Evolutionary conservation across 2,113 vertebrate genomes (phyloP).

Genomic region (Sylvilagus bachmani): DNA sequence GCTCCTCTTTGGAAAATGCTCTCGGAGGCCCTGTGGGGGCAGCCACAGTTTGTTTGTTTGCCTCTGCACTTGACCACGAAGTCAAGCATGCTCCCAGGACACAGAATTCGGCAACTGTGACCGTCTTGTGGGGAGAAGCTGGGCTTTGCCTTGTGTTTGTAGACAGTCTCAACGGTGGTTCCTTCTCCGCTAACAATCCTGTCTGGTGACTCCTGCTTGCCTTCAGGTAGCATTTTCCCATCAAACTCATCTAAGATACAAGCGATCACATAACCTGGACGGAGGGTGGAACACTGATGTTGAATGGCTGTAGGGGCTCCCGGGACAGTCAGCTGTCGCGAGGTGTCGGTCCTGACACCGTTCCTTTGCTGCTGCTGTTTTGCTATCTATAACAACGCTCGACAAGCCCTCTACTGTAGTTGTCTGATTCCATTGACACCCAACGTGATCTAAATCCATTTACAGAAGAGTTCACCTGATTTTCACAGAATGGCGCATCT

Average conservation of each 20-base stretch:
- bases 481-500: not conserved
- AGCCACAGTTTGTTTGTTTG: slow-evolving; percentile 64
- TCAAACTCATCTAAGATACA: not conserved
- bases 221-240: not conserved
- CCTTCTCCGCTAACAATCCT: not conserved
- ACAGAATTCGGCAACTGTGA: slow-evolving; percentile 45
- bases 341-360: not conserved
- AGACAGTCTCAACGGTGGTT: not conserved
- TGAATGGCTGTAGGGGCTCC: not conserved
- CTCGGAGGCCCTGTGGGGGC: slow-evolving; percentile 77
- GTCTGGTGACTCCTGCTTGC: not conserved
- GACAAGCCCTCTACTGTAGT: not conserved
- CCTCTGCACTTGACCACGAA: slow-evolving; percentile 36
- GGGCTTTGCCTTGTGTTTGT: not conserved
- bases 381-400: not conserved
- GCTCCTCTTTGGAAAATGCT: slow-evolving; percentile 71
- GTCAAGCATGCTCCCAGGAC: slow-evolving; percentile 21
- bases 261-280: not conserved
- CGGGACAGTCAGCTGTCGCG: not conserved
- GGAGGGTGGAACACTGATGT: not conserved
- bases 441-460: not conserved
- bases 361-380: not conserved
- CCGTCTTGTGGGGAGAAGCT: slow-evolving; percentile 31
- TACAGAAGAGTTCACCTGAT: not conserved
- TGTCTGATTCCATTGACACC: not conserved